Evolutionary conservation across 2,113 vertebrate species (phyloP).

Genomic region (Mormoops blainvillei): DNA sequence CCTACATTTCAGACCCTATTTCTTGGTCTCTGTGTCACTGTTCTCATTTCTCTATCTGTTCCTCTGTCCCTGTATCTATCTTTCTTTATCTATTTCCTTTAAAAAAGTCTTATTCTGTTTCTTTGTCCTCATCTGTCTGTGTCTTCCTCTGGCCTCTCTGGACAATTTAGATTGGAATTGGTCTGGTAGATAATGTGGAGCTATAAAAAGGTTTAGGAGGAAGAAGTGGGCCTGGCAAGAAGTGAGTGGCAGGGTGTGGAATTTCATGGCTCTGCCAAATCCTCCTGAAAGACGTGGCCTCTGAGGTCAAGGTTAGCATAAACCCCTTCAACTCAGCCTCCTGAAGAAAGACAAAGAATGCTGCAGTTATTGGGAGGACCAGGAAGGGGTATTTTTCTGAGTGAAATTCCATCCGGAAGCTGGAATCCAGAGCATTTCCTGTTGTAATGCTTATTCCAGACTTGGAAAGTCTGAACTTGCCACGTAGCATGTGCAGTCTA

Average conservation of each 20-base stretch:
- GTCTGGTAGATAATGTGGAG: slow-evolving; percentile 55
- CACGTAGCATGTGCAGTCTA: slow-evolving; percentile 55
- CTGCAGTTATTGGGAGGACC: slow-evolving; percentile 63
- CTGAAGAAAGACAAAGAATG: slow-evolving; percentile 70
- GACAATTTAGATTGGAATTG: slow-evolving; percentile 46
- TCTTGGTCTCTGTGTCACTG: slow-evolving; percentile 31
- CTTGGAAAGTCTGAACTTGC: slow-evolving; percentile 68
- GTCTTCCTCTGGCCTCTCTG: slow-evolving; percentile 30
- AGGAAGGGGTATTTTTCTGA: slow-evolving; percentile 70
- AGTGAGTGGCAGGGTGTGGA: slow-evolving; percentile 67
- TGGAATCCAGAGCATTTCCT: slow-evolving; percentile 77
- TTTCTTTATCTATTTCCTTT: slow-evolving; percentile 29
- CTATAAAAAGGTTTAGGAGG: slow-evolving; percentile 62
- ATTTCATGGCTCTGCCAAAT: slow-evolving; percentile 69
- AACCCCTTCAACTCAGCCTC: slow-evolving; percentile 51
- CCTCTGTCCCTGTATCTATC: not conserved
- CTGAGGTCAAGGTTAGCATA: slow-evolving; percentile 71
- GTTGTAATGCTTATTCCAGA: slow-evolving; percentile 76
- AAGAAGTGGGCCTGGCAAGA: slow-evolving; percentile 61
- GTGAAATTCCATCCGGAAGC: slow-evolving; percentile 77
- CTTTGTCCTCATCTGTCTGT: not conserved
- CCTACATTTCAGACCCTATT: not conserved
- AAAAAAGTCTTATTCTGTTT: slow-evolving; percentile 1
- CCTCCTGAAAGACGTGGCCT: slow-evolving; percentile 57
- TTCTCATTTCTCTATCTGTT: slow-evolving; percentile 1